Percentiles rank a stretch among this genome's conserved stretches.
These are phyloP conservation scores for Phaonia tiefii DNA, from an alignment of 2,888 invertebrate genomes.

Conservation along the genomic window DNA sequence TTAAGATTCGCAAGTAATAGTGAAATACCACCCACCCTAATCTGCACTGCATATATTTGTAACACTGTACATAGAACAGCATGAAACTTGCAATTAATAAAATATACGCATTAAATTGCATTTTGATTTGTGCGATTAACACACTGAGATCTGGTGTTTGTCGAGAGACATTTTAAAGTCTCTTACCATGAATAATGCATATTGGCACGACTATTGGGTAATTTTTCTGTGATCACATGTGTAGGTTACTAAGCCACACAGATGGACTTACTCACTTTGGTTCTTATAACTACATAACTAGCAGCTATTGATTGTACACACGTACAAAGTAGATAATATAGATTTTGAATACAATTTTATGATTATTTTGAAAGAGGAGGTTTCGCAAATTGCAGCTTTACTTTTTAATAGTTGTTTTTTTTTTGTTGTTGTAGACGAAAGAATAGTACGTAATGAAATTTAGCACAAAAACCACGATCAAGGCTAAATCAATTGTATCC, in stretches of 20 bases:
- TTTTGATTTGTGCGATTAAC: slow-evolving; percentile 46
- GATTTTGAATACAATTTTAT: not conserved
- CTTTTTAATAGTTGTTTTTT: not conserved
- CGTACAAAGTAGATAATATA: too few species aligned
- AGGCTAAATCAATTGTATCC: slow-evolving; percentile 8
- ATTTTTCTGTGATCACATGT: slow-evolving; percentile 21
- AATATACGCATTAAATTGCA: slow-evolving; percentile 46
- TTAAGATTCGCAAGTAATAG: too few species aligned
- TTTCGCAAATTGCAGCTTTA: slow-evolving; percentile 17
- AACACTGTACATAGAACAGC: slow-evolving; percentile 30
- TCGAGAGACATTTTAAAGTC: not conserved
- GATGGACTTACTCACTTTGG: not conserved
- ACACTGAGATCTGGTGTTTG: not conserved
- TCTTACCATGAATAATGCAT: slow-evolving; percentile 33
- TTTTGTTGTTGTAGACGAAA: not conserved
- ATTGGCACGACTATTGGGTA: slow-evolving; percentile 35
- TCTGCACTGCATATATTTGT: too few species aligned
- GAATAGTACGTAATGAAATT: slow-evolving; percentile 3
- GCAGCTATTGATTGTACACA: too few species aligned
- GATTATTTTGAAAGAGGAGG: slow-evolving; percentile 14
- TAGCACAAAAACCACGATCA: slow-evolving; percentile 13
- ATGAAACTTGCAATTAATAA: slow-evolving; percentile 49
- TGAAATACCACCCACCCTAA: too few species aligned
- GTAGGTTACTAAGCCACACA: slow-evolving; percentile 13
- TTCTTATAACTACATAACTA: too few species aligned